phyloP scores from a whole-genome alignment of 2,888 invertebrate genomes.

The Diaphora mendica region DNA sequence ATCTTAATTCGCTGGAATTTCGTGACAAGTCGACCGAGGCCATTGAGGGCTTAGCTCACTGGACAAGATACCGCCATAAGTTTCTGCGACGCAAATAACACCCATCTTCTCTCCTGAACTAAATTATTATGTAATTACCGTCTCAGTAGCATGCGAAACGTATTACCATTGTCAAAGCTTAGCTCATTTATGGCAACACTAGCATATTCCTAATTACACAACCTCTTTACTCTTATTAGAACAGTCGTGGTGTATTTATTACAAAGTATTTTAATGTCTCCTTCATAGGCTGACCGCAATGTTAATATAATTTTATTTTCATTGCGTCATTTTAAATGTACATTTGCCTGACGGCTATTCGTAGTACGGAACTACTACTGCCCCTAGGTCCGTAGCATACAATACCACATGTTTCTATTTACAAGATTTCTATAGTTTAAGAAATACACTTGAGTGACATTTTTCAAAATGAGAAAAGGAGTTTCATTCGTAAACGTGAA shows the following conservation, averaged over 20 bases:
- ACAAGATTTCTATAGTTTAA: no score
- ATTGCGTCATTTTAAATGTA: background rate
- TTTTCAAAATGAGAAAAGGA: no score
- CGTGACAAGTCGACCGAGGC: background rate
- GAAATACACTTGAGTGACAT: no score
- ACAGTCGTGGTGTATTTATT: conserved; percentile 6
- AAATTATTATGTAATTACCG: conserved; percentile 70
- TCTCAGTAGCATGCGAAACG: conserved; percentile 40
- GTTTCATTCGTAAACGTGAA: no score
- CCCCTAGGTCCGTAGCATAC: no score
- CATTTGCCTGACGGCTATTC: no score
- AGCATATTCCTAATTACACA: conserved; percentile 39
- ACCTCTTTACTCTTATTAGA: conserved; percentile 6
- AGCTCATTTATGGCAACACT: conserved; percentile 43
- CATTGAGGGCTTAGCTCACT: conserved; percentile 40
- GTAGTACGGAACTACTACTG: no score
- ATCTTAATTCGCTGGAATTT: conserved; percentile 8
- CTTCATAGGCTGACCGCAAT: background rate
- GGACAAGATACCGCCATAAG: conserved; percentile 51
- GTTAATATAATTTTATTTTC: background rate
- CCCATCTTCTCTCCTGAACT: conserved; percentile 52
- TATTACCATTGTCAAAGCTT: conserved; percentile 47
- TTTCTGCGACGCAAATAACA: conserved; percentile 52
- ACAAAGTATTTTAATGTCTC: background rate
- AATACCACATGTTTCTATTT: no score